Evolutionary conservation across 2,797 vertebrate species (phyloP).

Genomic region (Platyrinchus mystaceus): DNA sequence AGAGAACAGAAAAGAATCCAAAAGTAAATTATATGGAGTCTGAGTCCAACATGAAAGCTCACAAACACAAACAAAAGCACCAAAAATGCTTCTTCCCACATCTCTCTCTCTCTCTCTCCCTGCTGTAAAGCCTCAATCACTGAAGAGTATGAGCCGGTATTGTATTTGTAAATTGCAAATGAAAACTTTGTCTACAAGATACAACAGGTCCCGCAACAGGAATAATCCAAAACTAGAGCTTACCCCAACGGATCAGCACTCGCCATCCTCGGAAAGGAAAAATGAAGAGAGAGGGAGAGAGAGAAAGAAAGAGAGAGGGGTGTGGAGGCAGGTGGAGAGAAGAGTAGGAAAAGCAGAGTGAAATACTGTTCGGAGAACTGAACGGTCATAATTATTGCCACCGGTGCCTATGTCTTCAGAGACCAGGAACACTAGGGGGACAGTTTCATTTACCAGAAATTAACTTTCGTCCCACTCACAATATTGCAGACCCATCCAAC

Average conservation of each 20-base stretch:
- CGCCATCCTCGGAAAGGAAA: constrained; percentile 61
- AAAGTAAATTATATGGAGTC: constrained; percentile 28
- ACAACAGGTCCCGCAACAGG: constrained; percentile 52
- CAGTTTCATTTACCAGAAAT: constrained; percentile 37
- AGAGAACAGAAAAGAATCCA: constrained; percentile 8
- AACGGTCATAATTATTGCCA: constrained; percentile 50
- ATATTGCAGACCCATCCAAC: neutral
- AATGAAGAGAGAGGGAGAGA: constrained; percentile 39
- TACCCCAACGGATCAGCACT: constrained; percentile 66
- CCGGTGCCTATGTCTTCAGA: constrained; percentile 31
- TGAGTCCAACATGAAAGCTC: constrained; percentile 6
- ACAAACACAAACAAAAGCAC: constrained; percentile 19
- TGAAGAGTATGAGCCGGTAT: neutral
- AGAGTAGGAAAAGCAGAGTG: constrained; percentile 74
- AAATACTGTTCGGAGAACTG: constrained; percentile 65
- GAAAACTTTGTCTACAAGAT: constrained; percentile 33
- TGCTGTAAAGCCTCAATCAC: constrained; percentile 1
- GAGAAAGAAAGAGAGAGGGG: constrained; percentile 45
- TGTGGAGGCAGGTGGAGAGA: constrained; percentile 67
- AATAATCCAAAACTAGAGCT: constrained; percentile 69
- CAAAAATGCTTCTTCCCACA: constrained; percentile 59
- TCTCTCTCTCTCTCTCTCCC: constrained; percentile 48
- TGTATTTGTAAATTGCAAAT: constrained; percentile 21
- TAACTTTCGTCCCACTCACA: constrained; percentile 38
- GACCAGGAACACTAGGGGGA: constrained; percentile 63